Evolutionary conservation across 2,113 vertebrate species (phyloP), one percentile per base, ranked within the genome.

Genomic region (Emberiza fucata): DNA sequence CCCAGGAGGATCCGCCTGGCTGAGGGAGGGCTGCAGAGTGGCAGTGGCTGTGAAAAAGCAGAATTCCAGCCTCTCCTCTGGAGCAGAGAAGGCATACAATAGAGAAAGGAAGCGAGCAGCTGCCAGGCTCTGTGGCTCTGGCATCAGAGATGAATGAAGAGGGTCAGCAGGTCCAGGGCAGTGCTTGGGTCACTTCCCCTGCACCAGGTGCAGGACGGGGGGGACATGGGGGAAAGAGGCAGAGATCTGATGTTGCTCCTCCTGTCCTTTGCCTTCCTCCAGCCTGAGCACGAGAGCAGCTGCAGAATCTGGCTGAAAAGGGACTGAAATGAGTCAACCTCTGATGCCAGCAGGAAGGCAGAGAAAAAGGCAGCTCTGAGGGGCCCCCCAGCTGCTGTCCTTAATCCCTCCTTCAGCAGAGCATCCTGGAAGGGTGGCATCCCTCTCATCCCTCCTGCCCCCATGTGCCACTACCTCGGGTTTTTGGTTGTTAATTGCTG

Each of bases 191-290:
- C 35, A 11, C 66, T 24, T 13, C 9, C 16, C 21, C 2, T 2
- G 48, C 3, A 0, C 17, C 1, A 0, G 0, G 6, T 2, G 18
- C 39, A 29, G 28, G 59, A 10, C 23, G 47, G 8, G 10, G 8
- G 29, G 64, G 39, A 2, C 8, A 2, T 2, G 1, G 17, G 19
- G 40, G 44, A 40, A 5, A 21, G 64, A 8, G 1, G 37, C 20
- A 25, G 78, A 27, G 61, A 29, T 14, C 11, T 1, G 5, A 0
- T 4, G 47, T 81, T 81, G 56, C 53, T 66, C 21, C 39, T 65
- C 37, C 35, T 4, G 29, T 37, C 45, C 56, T 31, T 75, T 75
- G 48, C 57, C 54, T 66, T 45, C 39, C 39, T 28, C 7, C 12
- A 11, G 60, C 22, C 47, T 2, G 4, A 12, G 27, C 28, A 22